These are phyloP conservation scores for Channa argus DNA, from an alignment of 2,113 vertebrate genomes.

Conservation along the genomic window DNA sequence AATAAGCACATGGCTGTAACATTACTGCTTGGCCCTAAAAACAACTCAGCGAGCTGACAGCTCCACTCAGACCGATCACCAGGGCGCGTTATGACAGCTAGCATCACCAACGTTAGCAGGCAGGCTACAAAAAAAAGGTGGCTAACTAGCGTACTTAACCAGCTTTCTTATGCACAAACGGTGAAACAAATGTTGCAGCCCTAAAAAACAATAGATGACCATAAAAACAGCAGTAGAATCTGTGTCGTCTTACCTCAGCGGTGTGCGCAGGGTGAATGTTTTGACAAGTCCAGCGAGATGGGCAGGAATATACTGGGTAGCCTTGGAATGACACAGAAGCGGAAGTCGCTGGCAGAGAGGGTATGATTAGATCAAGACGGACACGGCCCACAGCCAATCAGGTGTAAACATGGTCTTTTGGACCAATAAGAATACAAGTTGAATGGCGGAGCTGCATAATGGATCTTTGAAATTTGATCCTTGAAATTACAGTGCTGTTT, in stretches of 20 bases:
- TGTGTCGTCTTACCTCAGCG: constrained; percentile 48
- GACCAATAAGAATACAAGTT: constrained; percentile 25
- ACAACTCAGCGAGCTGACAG: constrained; percentile 7
- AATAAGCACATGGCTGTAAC: not conserved
- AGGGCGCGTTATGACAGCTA: constrained; percentile 64
- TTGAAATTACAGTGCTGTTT: too few species aligned
- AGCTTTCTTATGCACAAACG: not conserved
- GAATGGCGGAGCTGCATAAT: too few species aligned
- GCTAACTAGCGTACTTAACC: constrained; percentile 53
- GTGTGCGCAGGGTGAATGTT: constrained; percentile 8
- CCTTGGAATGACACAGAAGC: constrained; percentile 78
- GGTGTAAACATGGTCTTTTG: not conserved
- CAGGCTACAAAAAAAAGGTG: constrained; percentile 36
- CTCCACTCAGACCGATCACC: constrained; percentile 24
- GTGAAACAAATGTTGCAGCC: not conserved
- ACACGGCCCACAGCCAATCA: constrained; percentile 63
- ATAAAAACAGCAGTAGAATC: not conserved
- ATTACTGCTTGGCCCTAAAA: not conserved
- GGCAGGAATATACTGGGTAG: constrained; percentile 46
- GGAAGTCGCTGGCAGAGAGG: constrained; percentile 74
- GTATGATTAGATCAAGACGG: constrained; percentile 39
- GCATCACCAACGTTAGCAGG: constrained; percentile 47
- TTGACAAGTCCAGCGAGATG: constrained; percentile 44
- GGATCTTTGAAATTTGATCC: not conserved
- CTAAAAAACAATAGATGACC: not conserved